phyloP scores from a whole-genome alignment of 2,797 vertebrate species.

The Zonotrichia albicollis region DNA sequence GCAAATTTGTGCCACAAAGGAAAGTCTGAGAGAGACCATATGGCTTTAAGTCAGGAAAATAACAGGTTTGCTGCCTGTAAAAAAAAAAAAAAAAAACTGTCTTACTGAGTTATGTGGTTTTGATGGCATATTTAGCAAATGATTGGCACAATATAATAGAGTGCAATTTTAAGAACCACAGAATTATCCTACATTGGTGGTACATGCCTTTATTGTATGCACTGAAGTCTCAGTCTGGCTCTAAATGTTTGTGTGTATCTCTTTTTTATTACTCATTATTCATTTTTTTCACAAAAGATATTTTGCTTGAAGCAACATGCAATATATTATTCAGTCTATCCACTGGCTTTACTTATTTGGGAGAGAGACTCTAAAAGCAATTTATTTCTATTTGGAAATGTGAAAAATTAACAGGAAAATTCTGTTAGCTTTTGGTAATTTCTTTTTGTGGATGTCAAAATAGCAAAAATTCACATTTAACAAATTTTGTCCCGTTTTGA shows the following conservation, averaged over 20 bases:
- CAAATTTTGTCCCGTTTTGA: not conserved
- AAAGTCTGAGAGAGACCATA: constrained; percentile 30
- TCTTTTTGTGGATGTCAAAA: not conserved
- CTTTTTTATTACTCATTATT: not conserved
- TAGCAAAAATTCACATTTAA: not conserved
- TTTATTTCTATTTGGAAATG: not conserved
- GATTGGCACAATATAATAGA: not conserved
- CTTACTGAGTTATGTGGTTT: constrained; percentile 25
- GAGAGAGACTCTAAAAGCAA: not conserved
- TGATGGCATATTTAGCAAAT: constrained; percentile 46
- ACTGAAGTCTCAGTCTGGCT: not conserved
- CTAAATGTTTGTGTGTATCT: not conserved
- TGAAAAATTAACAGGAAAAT: not conserved
- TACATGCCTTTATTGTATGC: not conserved
- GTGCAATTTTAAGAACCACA: constrained; percentile 13
- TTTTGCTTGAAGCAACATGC: not conserved
- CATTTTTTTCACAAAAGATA: not conserved
- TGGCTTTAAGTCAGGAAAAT: constrained; percentile 48
- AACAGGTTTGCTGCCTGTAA: constrained; percentile 7
- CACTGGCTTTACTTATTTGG: not conserved
- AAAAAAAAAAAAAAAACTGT: not conserved
- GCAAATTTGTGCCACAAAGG: not conserved
- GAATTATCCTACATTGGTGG: not conserved
- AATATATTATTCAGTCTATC: not conserved
- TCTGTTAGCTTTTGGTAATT: not conserved